A percentile compares a stretch with the other conserved stretches of the same genome.
Evolutionary conservation across 2,113 vertebrate species (phyloP).

Genomic region (Caloenas nicobarica): DNA sequence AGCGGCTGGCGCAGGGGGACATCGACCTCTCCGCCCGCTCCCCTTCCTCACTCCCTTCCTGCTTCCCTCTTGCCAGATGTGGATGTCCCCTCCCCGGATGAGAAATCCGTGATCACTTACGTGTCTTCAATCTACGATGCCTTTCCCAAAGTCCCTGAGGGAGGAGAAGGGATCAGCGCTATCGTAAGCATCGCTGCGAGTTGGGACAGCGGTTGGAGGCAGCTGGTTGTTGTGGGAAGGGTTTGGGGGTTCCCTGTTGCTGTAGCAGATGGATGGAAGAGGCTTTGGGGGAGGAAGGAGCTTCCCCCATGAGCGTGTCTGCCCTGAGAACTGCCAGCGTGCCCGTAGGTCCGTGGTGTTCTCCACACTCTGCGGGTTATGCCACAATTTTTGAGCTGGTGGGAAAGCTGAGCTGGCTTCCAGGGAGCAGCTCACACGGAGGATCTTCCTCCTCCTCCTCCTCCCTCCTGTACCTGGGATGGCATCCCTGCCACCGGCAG

Average conservation of each 20-base stretch:
- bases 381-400: background rate
- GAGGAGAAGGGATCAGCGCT: slow-evolving; percentile 91
- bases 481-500: background rate
- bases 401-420: background rate
- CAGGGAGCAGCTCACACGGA: background rate
- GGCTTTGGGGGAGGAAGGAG: background rate
- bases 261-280: background rate
- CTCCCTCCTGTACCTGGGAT: background rate
- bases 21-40: background rate
- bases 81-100: slow-evolving; percentile 94
- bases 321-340: background rate
- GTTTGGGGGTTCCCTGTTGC: background rate
- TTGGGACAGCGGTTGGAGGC: fast-evolving
- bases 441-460: background rate
- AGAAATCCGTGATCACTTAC: slow-evolving; percentile 98
- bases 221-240: background rate
- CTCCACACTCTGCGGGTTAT: background rate
- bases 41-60: background rate
- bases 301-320: fast-evolving
- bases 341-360: fast-evolving
- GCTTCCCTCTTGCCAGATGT: slow-evolving; percentile 80
- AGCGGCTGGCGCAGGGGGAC: fast-evolving
- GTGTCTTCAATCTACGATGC: slow-evolving; percentile 99
- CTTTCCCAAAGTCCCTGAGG: slow-evolving; percentile 98
- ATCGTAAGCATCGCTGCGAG: slow-evolving; percentile 73